Percentiles rank a stretch among this genome's conserved stretches.
These are phyloP conservation scores for Chloropsis cyanopogon DNA, from an alignment of 2,113 vertebrate species.

Conservation along the genomic window DNA sequence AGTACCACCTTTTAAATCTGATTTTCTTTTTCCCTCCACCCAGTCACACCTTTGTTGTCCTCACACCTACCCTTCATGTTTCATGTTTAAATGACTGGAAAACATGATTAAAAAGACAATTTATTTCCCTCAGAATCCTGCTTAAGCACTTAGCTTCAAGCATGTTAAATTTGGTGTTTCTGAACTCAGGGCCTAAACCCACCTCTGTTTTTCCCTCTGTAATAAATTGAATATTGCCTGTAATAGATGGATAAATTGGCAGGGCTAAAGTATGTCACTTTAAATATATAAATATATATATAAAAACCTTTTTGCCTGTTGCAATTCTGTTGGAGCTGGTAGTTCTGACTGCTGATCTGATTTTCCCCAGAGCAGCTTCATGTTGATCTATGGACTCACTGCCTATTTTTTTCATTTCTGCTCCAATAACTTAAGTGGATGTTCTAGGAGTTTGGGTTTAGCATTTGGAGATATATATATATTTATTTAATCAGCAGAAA, in stretches of 20 bases:
- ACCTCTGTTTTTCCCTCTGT: accelerated
- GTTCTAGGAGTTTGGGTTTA: not conserved
- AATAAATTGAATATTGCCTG: not conserved
- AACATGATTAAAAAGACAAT: not conserved
- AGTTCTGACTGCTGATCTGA: not conserved
- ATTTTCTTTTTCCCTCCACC: not conserved
- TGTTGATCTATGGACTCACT: not conserved
- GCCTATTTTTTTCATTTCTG: not conserved
- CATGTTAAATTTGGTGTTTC: accelerated
- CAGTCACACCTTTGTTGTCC: not conserved
- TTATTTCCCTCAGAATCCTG: not conserved
- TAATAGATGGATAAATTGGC: not conserved
- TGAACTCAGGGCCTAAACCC: not conserved
- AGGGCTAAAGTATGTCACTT: not conserved
- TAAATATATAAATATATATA: no score
- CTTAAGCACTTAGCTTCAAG: not conserved
- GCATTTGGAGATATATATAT: not conserved
- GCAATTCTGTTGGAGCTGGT: not conserved
- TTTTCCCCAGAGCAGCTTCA: not conserved
- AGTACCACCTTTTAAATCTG: not conserved
- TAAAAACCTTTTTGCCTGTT: accelerated
- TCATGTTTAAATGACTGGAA: not conserved
- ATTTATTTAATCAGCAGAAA: not conserved
- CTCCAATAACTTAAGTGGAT: not conserved
- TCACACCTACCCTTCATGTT: not conserved